Evolutionary conservation across 1,140 invertebrate genomes (phyloP).

Genomic region (Gonatopus flavifemur): DNA sequence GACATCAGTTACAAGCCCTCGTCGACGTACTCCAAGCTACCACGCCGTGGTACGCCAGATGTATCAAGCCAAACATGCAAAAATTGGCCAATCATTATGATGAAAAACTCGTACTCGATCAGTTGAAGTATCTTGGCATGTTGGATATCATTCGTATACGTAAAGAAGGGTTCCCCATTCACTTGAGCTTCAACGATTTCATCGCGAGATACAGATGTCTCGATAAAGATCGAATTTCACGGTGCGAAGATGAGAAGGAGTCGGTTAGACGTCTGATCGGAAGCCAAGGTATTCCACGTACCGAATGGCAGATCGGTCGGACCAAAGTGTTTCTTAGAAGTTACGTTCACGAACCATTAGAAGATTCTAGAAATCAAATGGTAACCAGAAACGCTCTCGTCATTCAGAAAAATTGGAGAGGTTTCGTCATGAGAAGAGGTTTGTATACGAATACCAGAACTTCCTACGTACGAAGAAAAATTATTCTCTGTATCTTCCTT

Average conservation of each 20-base stretch:
- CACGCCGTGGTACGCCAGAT: constrained; percentile 94
- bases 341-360: constrained; percentile 83
- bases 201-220: constrained; percentile 77
- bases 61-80: constrained; percentile 91
- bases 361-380: constrained; percentile 74
- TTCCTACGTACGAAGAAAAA: too few species aligned
- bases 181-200: constrained; percentile 79
- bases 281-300: constrained; percentile 63
- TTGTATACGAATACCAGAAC: too few species aligned
- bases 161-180: constrained; percentile 90
- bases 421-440: constrained; percentile 67
- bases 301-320: constrained; percentile 90
- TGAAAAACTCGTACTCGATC: constrained; percentile 82
- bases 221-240: constrained; percentile 42
- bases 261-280: constrained; percentile 64
- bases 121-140: constrained; percentile 93
- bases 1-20: constrained; percentile 86
- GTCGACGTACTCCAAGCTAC: constrained; percentile 90
- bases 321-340: constrained; percentile 87
- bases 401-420: constrained; percentile 79
- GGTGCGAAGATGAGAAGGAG: constrained; percentile 55
- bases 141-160: constrained; percentile 93
- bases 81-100: constrained; percentile 86
- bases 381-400: constrained; percentile 71
- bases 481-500: constrained; percentile 15